phyloP scores from a whole-genome alignment of 2,888 invertebrate genomes.

The Nephrocerus scutellatus region DNA sequence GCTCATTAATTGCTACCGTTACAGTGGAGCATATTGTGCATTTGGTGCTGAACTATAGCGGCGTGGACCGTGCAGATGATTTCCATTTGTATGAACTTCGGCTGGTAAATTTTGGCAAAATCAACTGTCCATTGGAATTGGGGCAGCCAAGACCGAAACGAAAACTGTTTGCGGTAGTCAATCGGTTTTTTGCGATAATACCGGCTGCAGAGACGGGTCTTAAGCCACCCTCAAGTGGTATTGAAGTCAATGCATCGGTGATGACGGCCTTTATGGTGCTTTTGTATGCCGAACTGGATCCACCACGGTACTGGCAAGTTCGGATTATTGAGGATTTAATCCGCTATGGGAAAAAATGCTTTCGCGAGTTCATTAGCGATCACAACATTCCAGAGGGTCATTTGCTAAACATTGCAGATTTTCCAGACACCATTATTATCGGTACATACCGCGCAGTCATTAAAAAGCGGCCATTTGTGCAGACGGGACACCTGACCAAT shows the following conservation, averaged over 20 bases:
- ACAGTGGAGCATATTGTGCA: conserved; percentile 39
- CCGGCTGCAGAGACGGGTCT: conserved; percentile 38
- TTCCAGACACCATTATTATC: conserved; percentile 47
- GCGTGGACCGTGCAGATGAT: conserved; percentile 26
- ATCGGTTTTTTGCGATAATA: conserved; percentile 37
- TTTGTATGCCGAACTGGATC: conserved; percentile 60
- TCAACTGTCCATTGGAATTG: conserved; percentile 22
- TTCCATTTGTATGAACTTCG: conserved; percentile 38
- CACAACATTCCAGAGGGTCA: too few relatives aligned
- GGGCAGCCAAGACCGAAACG: conserved; percentile 18
- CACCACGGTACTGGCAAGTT: conserved; percentile 57
- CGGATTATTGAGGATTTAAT: conserved; percentile 52
- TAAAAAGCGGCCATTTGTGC: conserved; percentile 33
- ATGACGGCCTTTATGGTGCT: conserved; percentile 55
- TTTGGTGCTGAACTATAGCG: conserved; percentile 36
- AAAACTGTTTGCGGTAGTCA: conserved; percentile 37
- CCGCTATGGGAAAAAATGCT: conserved; percentile 32
- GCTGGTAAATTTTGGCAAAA: conserved; percentile 34
- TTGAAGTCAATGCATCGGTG: conserved; percentile 52
- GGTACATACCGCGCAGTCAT: conserved; percentile 39
- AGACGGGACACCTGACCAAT: conserved; percentile 36
- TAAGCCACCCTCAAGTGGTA: conserved; percentile 30
- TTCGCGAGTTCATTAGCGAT: conserved; percentile 32
- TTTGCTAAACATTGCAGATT: conserved; percentile 34
- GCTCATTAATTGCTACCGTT: conserved; percentile 48